Base-by-base conservation (phyloP, 1,140 invertebrate genomes). In the Scaptomyza graminum region DNA sequence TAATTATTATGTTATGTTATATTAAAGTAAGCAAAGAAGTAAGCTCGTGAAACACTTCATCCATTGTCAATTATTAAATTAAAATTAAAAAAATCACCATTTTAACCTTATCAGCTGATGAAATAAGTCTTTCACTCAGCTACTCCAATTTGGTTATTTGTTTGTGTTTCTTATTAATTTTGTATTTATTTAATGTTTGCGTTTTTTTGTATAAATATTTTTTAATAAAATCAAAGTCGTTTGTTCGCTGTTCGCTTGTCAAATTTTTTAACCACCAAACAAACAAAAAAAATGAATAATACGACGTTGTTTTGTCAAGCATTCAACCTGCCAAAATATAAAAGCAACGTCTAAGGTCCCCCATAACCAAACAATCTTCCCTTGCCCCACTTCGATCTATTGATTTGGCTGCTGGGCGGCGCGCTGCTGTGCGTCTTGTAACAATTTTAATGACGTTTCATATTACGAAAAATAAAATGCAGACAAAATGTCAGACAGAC, bases 371-470 rank as follows among this genome's bases (percentile, higher is more conserved):
- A 22, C 1, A 22, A 22, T 22, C 18, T n/a, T 22, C 46, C 55
- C 37, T 11, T 16, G 11, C 16, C 6, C 5, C 16, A n/a, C 8
- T 22, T 28, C 15, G 1, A 13, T 15, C 44, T 43, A 65, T 39
- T 47, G 50, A 41, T 54, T 34, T 46, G 55, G n/a, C 49, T 66
- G 63, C 49, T 46, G 16, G 16, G 18, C 18, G 18, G 18, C 18
- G 18, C 18, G 18, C 18, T 22, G 18, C 18, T 69, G 61, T 56
- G 66, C 61, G 67, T 52, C 68, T 68, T 79, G 61, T 76, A 61
- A 70, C 57, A 70, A 59, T 71, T 81, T 85, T 85, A 81, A 85
- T 87, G 81, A 85, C 82, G 81, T 87, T 81, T 85, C 74, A 65
- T 78, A 56, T 85, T 84, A 84, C 81, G 37, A 41, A n/a, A 41